phyloP scores from a whole-genome alignment of 2,888 invertebrate species.

The Agelastica alni region DNA sequence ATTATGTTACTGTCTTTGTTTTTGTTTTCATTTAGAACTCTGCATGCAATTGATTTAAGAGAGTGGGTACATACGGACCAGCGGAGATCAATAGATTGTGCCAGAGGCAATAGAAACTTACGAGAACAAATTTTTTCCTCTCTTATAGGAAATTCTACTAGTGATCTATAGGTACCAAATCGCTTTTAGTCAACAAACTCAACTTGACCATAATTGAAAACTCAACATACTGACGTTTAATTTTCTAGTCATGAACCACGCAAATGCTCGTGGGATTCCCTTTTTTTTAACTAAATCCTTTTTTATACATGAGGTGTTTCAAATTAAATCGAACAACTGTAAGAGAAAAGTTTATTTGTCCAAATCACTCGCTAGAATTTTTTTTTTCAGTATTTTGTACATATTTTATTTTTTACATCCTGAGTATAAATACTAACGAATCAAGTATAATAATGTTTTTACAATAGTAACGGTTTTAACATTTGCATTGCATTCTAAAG shows the following conservation, averaged over 20 bases:
- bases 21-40: too few species aligned
- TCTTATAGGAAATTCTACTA: slow-evolving; percentile 38
- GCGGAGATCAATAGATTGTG: slow-evolving; percentile 38
- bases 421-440: too few species aligned
- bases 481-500: too few species aligned
- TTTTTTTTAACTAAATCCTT: neutral
- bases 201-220: slow-evolving; percentile 33
- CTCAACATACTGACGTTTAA: slow-evolving; percentile 1
- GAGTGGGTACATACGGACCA: slow-evolving; percentile 21
- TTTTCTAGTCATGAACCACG: slow-evolving; percentile 4
- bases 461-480: too few species aligned
- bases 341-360: too few species aligned
- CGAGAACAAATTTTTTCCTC: slow-evolving; percentile 39
- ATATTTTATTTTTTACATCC: too few species aligned
- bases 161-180: slow-evolving; percentile 38
- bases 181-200: slow-evolving; percentile 33
- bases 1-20: too few species aligned
- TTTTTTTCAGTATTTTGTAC: too few species aligned
- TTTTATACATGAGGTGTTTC: neutral
- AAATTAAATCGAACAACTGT: neutral
- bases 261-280: neutral
- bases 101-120: slow-evolving; percentile 35
- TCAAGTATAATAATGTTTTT: too few species aligned
- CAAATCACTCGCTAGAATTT: too few species aligned
- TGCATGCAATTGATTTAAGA: too few species aligned